Evolutionary conservation across 2,888 invertebrate genomes (phyloP).

Genomic region (Pandemis corylana): DNA sequence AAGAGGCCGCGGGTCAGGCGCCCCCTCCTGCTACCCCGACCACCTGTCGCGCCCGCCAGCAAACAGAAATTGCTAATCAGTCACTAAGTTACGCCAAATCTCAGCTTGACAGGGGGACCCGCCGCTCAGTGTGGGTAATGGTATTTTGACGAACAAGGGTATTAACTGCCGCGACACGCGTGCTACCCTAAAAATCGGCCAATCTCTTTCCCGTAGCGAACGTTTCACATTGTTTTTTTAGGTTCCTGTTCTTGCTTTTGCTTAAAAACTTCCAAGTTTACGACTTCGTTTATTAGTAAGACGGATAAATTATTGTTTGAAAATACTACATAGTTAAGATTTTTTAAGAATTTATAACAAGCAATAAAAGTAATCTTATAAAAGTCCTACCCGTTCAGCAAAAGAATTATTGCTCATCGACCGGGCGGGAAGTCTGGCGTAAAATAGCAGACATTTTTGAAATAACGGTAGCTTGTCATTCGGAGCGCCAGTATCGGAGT

Average conservation of each 20-base stretch:
- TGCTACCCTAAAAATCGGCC: constrained; percentile 50
- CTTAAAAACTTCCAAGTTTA: not conserved
- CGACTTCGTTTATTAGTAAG: not conserved
- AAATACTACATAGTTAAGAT: not conserved
- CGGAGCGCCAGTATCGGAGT: constrained; percentile 70
- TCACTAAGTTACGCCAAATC: constrained; percentile 82
- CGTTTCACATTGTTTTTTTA: constrained; percentile 6
- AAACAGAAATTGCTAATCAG: constrained; percentile 82
- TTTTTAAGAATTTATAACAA: constrained; percentile 37
- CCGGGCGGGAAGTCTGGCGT: constrained; percentile 69
- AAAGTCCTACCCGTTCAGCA: constrained; percentile 63
- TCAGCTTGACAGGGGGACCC: constrained; percentile 72
- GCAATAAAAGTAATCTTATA: constrained; percentile 69
- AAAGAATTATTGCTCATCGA: constrained; percentile 74
- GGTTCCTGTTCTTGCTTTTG: not conserved
- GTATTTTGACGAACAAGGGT: constrained; percentile 77
- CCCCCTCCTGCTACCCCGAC: constrained; percentile 62
- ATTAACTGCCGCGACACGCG: constrained; percentile 59
- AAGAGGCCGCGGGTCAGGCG: constrained; percentile 70
- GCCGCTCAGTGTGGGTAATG: constrained; percentile 66
- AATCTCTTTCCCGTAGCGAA: constrained; percentile 7
- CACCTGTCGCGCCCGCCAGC: constrained; percentile 79
- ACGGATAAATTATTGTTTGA: not conserved
- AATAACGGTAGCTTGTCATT: constrained; percentile 79
- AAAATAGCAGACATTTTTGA: constrained; percentile 79